Base-by-base conservation (phyloP, 2,113 vertebrate genomes). In the Orycteropus afer region DNA sequence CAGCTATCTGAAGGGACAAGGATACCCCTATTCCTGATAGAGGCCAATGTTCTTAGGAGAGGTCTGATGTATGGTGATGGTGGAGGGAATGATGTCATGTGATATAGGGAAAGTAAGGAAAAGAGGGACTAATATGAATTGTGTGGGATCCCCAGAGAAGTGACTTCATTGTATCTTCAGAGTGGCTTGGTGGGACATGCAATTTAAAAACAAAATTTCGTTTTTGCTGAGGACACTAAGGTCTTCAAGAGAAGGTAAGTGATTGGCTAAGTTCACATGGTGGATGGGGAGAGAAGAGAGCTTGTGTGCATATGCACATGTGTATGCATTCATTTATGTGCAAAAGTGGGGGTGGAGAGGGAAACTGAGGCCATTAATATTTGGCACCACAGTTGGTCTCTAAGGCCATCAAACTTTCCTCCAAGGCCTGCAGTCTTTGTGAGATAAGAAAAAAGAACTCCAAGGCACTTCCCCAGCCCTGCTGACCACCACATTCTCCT, bases 81-180 rank as follows among this genome's bases (percentile, higher is more conserved):
- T 4, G 5, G 92, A 27, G 17, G n/a, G n/a, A 2, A 65, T 59
- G 57, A 53, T 22, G 57, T 27, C 27, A 29, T 13, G 6, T 3
- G 32, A 25, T 23, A 53, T 12, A 20, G 6, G 12, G 6, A 22
- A 11, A 23, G 3, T 1, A 1, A 0, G 20, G 29, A 20, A 32
- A 22, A 34, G 15, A 17, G 15, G 47, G 13, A 12, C 23, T 51
- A 0, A 17, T 1, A 2, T 3, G 67, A 84, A 9, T 17, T 18
- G 0, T 20, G 18, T 1, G 18, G 29, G 29, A 3, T 71, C 73
- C 40, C 37, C 23, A 34, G 20, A 47, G 49, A 49, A 49, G 77
- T 15, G 47, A 8, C 47, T 51, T 77, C 47, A 18, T 8, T 34
- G 15, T 34, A 34, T 34, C 74, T 32, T 32, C 42, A 29, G 45